Conservation (phyloP, 2,888 invertebrate species). For the Ryuthela nishihirai region DNA sequence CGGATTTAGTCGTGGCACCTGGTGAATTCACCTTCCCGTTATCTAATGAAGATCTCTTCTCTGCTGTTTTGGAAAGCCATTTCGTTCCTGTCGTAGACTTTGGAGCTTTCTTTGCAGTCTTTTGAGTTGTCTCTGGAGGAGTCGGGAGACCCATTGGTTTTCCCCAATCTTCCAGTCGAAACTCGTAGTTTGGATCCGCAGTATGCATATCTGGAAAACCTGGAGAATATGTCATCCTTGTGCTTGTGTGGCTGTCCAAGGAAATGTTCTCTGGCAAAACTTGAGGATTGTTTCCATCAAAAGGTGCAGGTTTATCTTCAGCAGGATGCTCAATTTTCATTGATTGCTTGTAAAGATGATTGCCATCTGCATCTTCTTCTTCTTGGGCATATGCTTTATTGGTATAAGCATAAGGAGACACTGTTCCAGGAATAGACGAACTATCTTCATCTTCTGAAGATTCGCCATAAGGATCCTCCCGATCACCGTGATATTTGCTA, state of each 20-base stretch:
- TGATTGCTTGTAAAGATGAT: slow-evolving; percentile 24
- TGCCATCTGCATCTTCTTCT: slow-evolving; percentile 22
- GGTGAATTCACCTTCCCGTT: neutral
- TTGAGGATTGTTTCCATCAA: slow-evolving; percentile 23
- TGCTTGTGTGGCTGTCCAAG: neutral
- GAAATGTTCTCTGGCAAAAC: neutral
- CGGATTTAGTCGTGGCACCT: slow-evolving; percentile 12
- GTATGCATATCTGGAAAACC: slow-evolving; percentile 8
- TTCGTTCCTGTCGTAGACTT: slow-evolving; percentile 15
- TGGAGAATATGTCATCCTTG: slow-evolving; percentile 4
- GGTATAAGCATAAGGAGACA: slow-evolving; percentile 32
- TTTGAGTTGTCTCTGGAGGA: slow-evolving; percentile 44
- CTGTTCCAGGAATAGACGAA: slow-evolving; percentile 15
- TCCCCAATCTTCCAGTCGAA: slow-evolving; percentile 70
- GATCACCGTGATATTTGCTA: slow-evolving; percentile 11
- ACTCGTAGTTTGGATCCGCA: slow-evolving; percentile 25
- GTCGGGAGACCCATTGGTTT: slow-evolving; percentile 86
- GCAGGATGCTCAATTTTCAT: slow-evolving; percentile 1
- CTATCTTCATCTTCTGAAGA: slow-evolving; percentile 25
- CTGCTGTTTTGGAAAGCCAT: slow-evolving; percentile 3
- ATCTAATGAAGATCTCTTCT: slow-evolving; percentile 3
- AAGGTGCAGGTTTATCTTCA: slow-evolving; percentile 3
- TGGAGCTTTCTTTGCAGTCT: slow-evolving; percentile 14
- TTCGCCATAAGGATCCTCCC: slow-evolving; percentile 10
- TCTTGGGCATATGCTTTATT: slow-evolving; percentile 31